Conservation (phyloP, 2,113 vertebrate genomes). For the Diadophis punctatus region DNA sequence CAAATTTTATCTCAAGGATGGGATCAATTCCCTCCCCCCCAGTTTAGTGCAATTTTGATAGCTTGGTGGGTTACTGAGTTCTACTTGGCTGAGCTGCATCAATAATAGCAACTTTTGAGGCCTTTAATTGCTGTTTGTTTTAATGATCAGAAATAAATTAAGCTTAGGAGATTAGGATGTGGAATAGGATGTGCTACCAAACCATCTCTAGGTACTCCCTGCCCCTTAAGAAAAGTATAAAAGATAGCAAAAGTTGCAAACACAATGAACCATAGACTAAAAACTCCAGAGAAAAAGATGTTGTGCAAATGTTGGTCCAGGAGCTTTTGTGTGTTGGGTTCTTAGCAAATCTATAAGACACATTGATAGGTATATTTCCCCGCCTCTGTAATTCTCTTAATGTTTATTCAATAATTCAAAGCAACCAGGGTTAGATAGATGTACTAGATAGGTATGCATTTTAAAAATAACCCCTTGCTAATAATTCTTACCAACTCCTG, state of each 20-base stretch:
- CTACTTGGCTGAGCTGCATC: background rate
- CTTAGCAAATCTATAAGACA: background rate
- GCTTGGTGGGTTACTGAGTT: background rate
- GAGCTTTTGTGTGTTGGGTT: background rate
- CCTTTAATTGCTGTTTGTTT: background rate
- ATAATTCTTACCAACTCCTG: background rate
- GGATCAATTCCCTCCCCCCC: background rate
- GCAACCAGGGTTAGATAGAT: background rate
- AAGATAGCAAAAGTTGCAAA: background rate
- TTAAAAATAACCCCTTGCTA: background rate
- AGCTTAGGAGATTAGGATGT: background rate
- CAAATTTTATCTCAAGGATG: background rate
- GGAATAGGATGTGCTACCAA: background rate
- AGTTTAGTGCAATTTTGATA: background rate
- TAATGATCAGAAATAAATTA: background rate
- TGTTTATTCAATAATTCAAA: background rate
- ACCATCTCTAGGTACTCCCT: background rate
- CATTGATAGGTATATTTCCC: background rate
- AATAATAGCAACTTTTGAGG: background rate
- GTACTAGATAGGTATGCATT: background rate
- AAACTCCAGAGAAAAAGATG: background rate
- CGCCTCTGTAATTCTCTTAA: background rate
- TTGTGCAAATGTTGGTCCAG: background rate
- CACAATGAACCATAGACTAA: background rate
- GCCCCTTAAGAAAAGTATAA: background rate